Evolutionary conservation across 1,140 invertebrate genomes (phyloP).

Genomic region (Rhynchophorus ferrugineus): DNA sequence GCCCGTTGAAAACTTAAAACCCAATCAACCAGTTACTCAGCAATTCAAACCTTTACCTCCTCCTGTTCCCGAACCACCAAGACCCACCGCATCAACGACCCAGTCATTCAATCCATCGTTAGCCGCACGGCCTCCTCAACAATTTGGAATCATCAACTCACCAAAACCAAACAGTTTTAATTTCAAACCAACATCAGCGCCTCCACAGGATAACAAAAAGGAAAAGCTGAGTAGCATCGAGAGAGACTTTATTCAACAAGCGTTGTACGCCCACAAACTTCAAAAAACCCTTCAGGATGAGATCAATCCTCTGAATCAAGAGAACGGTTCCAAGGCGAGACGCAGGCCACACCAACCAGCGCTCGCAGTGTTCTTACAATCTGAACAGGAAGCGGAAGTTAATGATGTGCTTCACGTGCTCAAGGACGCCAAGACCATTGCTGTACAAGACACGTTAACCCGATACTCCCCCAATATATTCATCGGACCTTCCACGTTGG

Average conservation of each 20-base stretch:
- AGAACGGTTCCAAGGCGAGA: slow-evolving; percentile 39
- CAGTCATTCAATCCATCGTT: slow-evolving; percentile 39
- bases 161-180: slow-evolving; percentile 31
- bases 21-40: slow-evolving; percentile 16
- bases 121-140: not conserved
- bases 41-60: slow-evolving; percentile 4
- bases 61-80: not conserved
- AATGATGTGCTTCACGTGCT: slow-evolving; percentile 60
- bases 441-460: slow-evolving; percentile 63
- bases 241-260: slow-evolving; percentile 41
- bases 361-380: slow-evolving; percentile 66
- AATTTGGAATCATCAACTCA: slow-evolving; percentile 1
- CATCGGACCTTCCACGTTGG: slow-evolving; percentile 66
- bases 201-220: slow-evolving; percentile 8
- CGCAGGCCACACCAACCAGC: slow-evolving; percentile 72
- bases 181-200: slow-evolving; percentile 6
- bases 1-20: slow-evolving; percentile 61
- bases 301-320: slow-evolving; percentile 17
- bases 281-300: slow-evolving; percentile 39
- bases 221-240: slow-evolving; percentile 30
- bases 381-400: slow-evolving; percentile 45
- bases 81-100: slow-evolving; percentile 22
- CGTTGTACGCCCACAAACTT: slow-evolving; percentile 42
- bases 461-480: slow-evolving; percentile 64
- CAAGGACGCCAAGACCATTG: slow-evolving; percentile 62